These are phyloP conservation scores for Lates calcarifer DNA, from an alignment of 2,113 vertebrate species.

Conservation along the genomic window DNA sequence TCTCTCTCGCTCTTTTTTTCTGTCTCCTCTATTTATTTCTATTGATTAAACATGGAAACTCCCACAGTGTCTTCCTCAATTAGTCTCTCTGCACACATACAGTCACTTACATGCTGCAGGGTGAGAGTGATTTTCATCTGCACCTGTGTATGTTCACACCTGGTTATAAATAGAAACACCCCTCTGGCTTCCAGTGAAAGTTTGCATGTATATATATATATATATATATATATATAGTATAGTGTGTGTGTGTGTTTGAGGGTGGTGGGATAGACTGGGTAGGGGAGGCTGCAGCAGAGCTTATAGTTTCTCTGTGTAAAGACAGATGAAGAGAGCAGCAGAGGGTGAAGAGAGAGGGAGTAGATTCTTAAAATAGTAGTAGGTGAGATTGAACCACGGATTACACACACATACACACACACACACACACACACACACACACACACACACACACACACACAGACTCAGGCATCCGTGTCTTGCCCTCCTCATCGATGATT, in stretches of 20 bases:
- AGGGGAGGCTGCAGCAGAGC: not conserved
- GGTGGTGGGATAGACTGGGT: constrained; percentile 18
- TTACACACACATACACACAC: constrained; percentile 57
- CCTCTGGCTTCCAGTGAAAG: constrained; percentile 41
- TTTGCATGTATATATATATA: constrained; percentile 14
- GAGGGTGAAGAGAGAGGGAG: constrained; percentile 61
- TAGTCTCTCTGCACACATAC: not conserved
- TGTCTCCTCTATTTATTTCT: constrained; percentile 22
- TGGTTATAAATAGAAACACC: constrained; percentile 74
- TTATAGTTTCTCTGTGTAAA: constrained; percentile 16
- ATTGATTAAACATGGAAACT: constrained; percentile 31
- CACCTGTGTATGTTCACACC: constrained; percentile 70
- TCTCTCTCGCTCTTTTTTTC: constrained; percentile 2
- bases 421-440: constrained; percentile 46
- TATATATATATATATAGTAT: not conserved
- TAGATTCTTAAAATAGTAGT: constrained; percentile 78
- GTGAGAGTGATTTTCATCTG: constrained; percentile 56
- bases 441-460: constrained; percentile 40
- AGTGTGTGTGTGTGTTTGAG: constrained; percentile 3
- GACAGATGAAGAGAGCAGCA: constrained; percentile 33
- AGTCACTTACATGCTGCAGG: constrained; percentile 32
- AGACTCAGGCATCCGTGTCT: constrained; percentile 55
- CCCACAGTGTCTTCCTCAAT: constrained; percentile 29
- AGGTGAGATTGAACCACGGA: constrained; percentile 72
- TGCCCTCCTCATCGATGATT: constrained; percentile 65